Base-by-base conservation (phyloP, 2,113 vertebrate species). In the Cacatua alba region DNA sequence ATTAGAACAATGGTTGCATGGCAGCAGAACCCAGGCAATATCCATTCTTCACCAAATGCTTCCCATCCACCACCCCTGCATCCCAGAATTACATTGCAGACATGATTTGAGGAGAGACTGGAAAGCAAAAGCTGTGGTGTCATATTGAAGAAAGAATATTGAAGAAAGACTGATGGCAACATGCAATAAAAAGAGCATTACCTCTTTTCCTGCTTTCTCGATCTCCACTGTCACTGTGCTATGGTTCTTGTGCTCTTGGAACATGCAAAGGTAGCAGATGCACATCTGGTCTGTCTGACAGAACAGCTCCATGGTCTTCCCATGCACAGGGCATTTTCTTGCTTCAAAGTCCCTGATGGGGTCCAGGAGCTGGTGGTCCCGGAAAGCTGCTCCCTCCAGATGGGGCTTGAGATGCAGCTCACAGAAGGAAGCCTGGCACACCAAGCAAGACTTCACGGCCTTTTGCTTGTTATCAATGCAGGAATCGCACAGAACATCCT, bases 371-470 rank as follows among this genome's bases (percentile, higher is more conserved):
- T 99, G 99, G 97, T 99, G 99, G 96, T 99, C 99, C 65, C 99
- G 99, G 97, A 99, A 98, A 18, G 99, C 98, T 1, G 99, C 99
- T 44, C 99, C 99, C 93, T 99, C 98, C 77, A 99, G 98, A 75
- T 99, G 99, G 68, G 99, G 98, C 95, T 99, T 99, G 46, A 99
- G 95, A 94, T 99, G 99, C 77, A 98, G 97, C 90, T 99, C 99
- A 2, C 99, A 99, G 97, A 99, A 99, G 75, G 99, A 99, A 18
- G 99, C 99, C 97, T 99, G 98, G 94, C 99, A 99, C 78, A 99
- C 98, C 96, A 99, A 96, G 92, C 99, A 99, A 60, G 99, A 99
- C 97, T 99, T 99, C 49, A 98, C 98, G 0, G 99, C 99, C 93
- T 98, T 99, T 94, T 99, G 98, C 97, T 98, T 99, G 96, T 98